Evolutionary conservation across 2,888 invertebrate species (phyloP).

Genomic region (Meganola albula): DNA sequence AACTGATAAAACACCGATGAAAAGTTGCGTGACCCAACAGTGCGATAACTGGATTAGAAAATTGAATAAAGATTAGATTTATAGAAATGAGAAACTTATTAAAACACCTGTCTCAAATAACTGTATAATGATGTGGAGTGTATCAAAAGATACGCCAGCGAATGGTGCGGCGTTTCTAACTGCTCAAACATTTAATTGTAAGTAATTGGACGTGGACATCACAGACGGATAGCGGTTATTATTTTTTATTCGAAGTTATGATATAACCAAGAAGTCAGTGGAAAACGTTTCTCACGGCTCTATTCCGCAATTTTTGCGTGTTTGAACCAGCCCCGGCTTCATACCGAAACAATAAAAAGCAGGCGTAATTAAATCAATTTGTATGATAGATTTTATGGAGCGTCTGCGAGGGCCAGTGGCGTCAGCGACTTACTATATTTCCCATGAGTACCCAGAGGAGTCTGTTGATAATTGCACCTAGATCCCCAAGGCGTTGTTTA

Average conservation of each 20-base stretch:
- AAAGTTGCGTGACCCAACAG: too few species aligned
- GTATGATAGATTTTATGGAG: constrained; percentile 31
- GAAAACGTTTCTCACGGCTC: constrained; percentile 21
- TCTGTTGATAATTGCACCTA: constrained; percentile 53
- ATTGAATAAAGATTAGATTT: too few species aligned
- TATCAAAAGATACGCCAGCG: too few species aligned
- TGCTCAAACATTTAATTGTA: constrained; percentile 21
- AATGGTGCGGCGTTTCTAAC: constrained; percentile 14
- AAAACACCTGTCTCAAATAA: too few species aligned
- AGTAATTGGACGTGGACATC: constrained; percentile 30
- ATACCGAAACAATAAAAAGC: constrained; percentile 5
- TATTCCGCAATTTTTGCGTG: constrained; percentile 13
- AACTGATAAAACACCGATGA: too few species aligned
- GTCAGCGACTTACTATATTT: constrained; percentile 50
- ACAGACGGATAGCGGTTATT: constrained; percentile 32
- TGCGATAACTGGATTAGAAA: too few species aligned
- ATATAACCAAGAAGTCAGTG: constrained; percentile 13
- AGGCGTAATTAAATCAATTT: constrained; percentile 15
- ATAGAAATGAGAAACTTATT: too few species aligned
- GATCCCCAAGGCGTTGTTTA: constrained; percentile 56
- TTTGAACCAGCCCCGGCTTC: constrained; percentile 8
- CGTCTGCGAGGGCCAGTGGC: constrained; percentile 35
- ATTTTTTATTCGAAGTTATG: constrained; percentile 22
- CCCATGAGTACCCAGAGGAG: constrained; percentile 41
- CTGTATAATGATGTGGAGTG: too few species aligned